Base-by-base conservation (phyloP, 2,888 invertebrate species). In the Camptogramma bilineatum region DNA sequence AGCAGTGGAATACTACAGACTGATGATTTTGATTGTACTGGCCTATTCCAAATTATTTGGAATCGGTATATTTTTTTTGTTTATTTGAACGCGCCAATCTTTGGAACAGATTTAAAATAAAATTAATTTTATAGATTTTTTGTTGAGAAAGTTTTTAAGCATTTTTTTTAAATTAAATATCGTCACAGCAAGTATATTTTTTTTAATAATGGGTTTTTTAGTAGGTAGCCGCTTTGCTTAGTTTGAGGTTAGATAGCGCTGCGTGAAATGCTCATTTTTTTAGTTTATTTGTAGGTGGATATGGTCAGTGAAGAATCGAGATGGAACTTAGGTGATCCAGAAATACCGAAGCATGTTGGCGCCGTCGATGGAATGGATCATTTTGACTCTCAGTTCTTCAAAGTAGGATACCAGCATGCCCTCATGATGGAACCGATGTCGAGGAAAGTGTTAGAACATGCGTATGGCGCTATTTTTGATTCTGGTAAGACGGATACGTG, bases 401-500 rank as follows among this genome's bases (percentile, higher is more conserved):
- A 95, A 0, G 93, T 96, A 1, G 94, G 94, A 69, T 94, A 94
- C 68, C 94, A 95, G 66, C 95, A 95, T 76, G 95, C 94, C 0
- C 93, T 94, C 66, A 93, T 92, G 10, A 92, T 96, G 88, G 95
- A 96, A 76, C 96, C 96, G 0, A 95, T 95, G 87, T 94, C 95
- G 16, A 88, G 96, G 55, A 91, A 96, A 64, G 82, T 97, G 42
- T 87, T 97, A 68, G 97, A 96, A 80, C 94, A 94, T 18, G 94
- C 95, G 0, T 96, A 95, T 78, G 96, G 96, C 80, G 95, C 95
- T 31, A 94, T 96, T 44, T 91, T 96, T 54, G 96, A 96, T 91
- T 94, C 96, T 64, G 94, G 94, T 69, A 78, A 73, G 65, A 4
- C 9, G 51, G n/a, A 34, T 34, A 2, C 1, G 34, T n/a, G n/a